Conservation (phyloP, 2,797 vertebrate species). For the Coendou prehensilis region DNA sequence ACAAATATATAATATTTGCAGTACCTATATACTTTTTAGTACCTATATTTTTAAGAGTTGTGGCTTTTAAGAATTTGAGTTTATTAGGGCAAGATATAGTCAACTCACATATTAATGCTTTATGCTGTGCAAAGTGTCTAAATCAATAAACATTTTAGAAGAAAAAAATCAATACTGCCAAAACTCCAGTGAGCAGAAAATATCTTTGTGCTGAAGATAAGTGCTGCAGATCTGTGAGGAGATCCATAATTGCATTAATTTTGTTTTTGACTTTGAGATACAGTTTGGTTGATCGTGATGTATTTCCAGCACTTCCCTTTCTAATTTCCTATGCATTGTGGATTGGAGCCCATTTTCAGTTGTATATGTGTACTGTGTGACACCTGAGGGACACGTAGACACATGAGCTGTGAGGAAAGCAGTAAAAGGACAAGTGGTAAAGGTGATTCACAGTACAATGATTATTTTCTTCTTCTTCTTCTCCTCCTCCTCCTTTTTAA, state of each 20-base stretch:
- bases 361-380: background rate
- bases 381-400: background rate
- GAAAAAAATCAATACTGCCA: slow-evolving; percentile 81
- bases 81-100: slow-evolving; percentile 75
- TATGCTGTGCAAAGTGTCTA: slow-evolving; percentile 79
- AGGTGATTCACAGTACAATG: background rate
- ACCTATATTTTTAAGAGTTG: slow-evolving; percentile 69
- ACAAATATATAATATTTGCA: slow-evolving; percentile 52
- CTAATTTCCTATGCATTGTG: background rate
- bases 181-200: slow-evolving; percentile 68
- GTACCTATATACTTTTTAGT: background rate
- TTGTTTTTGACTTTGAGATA: slow-evolving; percentile 45
- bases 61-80: slow-evolving; percentile 72
- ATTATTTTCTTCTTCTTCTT: background rate
- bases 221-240: slow-evolving; percentile 74
- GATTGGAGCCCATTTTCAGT: background rate
- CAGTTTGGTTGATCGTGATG: background rate
- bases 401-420: background rate
- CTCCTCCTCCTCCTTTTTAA: background rate
- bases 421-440: background rate
- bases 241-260: slow-evolving; percentile 55
- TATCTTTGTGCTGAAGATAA: slow-evolving; percentile 72
- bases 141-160: slow-evolving; percentile 88
- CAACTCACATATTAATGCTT: slow-evolving; percentile 79
- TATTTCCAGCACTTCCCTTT: background rate